Evolutionary conservation across 2,888 invertebrate genomes (phyloP).

Genomic region (Amphipoea oculea): DNA sequence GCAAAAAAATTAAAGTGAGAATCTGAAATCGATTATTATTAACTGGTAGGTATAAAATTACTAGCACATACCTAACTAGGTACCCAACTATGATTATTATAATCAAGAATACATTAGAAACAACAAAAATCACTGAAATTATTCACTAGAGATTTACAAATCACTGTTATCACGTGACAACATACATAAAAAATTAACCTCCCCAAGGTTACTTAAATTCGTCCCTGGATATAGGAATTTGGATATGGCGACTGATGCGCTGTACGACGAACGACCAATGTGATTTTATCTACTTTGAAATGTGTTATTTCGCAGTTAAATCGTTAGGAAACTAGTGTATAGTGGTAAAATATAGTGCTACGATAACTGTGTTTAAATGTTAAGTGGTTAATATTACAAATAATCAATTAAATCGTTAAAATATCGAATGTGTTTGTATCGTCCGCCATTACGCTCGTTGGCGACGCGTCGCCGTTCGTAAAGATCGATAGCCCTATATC

Average conservation of each 20-base stretch:
- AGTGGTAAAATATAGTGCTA: conserved; percentile 66
- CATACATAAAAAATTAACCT: conserved; percentile 32
- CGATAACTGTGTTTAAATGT: conserved; percentile 59
- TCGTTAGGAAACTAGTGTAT: conserved; percentile 55
- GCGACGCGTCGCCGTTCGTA: conserved; percentile 71
- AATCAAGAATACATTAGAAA: neutral
- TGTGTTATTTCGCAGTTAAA: conserved; percentile 67
- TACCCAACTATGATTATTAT: neutral
- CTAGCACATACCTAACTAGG: too few species aligned
- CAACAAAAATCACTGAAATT: neutral
- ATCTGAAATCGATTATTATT: neutral
- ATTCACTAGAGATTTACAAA: neutral
- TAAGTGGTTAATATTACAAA: conserved; percentile 62
- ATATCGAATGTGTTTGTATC: conserved; percentile 77
- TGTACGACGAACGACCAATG: conserved; percentile 82
- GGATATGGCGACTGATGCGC: conserved; percentile 88
- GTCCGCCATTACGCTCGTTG: conserved; percentile 82
- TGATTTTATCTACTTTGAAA: conserved; percentile 80
- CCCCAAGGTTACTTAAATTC: conserved; percentile 68
- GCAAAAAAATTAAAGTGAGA: neutral
- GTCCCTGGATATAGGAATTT: conserved; percentile 83
- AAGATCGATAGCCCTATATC: conserved; percentile 78
- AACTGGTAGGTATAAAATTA: neutral
- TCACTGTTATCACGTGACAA: conserved; percentile 6
- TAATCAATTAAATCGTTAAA: conserved; percentile 76